Evolutionary conservation across 2,113 vertebrate genomes (phyloP).

Genomic region (Neomonachus schauinslandi): DNA sequence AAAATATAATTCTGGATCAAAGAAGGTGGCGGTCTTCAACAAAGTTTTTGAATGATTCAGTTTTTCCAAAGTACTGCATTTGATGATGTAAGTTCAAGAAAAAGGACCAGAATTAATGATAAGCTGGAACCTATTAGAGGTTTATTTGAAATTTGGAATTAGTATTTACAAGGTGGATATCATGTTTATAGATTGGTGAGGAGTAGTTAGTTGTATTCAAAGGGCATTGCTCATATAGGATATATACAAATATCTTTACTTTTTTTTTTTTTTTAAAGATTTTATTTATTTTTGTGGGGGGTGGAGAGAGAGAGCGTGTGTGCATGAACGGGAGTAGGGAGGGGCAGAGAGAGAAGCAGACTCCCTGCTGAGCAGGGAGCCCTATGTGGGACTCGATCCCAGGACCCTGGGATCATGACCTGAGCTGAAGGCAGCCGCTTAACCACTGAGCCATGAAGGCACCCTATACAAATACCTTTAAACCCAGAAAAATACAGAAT

Average conservation of each 20-base stretch:
- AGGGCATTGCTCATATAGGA: background rate
- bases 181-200: background rate
- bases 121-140: background rate
- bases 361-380: too few species aligned
- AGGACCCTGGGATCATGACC: too few species aligned
- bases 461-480: background rate
- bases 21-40: background rate
- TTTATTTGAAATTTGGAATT: background rate
- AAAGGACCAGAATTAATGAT: background rate
- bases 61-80: background rate
- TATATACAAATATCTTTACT: background rate
- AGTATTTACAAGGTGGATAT: background rate
- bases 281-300: too few species aligned
- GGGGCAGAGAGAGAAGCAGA: too few species aligned
- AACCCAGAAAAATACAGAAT: background rate
- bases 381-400: too few species aligned
- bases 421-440: too few species aligned
- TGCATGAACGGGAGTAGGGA: too few species aligned
- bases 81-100: background rate
- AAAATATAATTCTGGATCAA: background rate
- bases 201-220: background rate
- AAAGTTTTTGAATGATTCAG: background rate
- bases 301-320: too few species aligned
- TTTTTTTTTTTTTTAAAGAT: too few species aligned
- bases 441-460: too few species aligned